Conservation (phyloP, 2,888 invertebrate genomes). For the Mellilla xanthometata region DNA sequence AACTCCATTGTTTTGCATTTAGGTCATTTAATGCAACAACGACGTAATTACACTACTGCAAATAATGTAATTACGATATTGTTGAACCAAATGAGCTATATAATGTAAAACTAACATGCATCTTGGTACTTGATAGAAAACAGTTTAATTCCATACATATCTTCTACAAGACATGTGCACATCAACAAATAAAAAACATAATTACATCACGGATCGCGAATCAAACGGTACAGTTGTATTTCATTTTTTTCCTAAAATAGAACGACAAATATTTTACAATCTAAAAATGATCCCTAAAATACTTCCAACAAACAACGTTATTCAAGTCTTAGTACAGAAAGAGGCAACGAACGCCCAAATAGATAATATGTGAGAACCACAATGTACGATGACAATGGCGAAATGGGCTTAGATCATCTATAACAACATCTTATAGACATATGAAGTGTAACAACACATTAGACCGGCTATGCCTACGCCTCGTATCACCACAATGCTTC, state of each 20-base stretch:
- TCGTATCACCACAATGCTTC: conserved; percentile 17
- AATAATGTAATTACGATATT: too few relatives aligned
- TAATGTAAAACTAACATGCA: too few relatives aligned
- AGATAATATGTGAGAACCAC: conserved; percentile 30
- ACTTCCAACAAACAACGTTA: conserved; percentile 71
- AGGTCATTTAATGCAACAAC: too few relatives aligned
- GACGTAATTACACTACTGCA: too few relatives aligned
- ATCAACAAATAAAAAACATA: conserved; percentile 6
- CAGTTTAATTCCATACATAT: too few relatives aligned
- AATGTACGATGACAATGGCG: conserved; percentile 28
- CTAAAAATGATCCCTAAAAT: conserved; percentile 57
- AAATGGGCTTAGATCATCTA: conserved; percentile 37
- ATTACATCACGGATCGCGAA: conserved; percentile 2
- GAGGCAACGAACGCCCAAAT: conserved; percentile 43
- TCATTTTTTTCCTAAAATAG: conserved; percentile 35
- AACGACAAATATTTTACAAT: conserved; percentile 39
- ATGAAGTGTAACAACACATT: conserved; percentile 60
- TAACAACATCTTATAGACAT: conserved; percentile 64
- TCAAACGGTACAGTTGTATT: conserved; percentile 19
- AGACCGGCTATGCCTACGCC: conserved; percentile 27
- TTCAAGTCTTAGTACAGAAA: conserved; percentile 61
- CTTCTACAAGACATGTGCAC: background rate
- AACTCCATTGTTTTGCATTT: too few relatives aligned
- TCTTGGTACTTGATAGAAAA: too few relatives aligned
- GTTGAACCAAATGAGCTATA: too few relatives aligned